Base-by-base conservation (phyloP, 30 jellyfish, hydroid and myxozoan species). In the Catostylus mosaicus region DNA sequence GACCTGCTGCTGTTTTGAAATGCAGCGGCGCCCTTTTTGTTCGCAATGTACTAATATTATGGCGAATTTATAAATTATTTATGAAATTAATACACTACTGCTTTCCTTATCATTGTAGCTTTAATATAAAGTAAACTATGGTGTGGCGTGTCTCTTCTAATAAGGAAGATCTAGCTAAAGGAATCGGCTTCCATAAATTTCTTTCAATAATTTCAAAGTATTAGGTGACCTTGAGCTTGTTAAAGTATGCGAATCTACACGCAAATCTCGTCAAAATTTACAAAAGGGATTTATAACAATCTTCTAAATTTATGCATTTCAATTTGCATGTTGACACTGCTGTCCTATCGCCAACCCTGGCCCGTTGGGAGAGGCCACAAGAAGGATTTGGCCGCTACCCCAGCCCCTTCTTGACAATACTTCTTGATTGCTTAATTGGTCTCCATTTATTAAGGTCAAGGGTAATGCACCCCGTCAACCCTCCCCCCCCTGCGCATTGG, bases 11-110 rank as follows among this genome's bases (percentile, higher is more conserved):
- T 65, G 54, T 3, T 43, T 26, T 37, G 24, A 65, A 6, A 43
- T 30, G 11, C 12, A 56, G 26, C 77, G 77, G 77, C 77, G 77
- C 77, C 77, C 56, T 65, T 31, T 31, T 31, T 27, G 33, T 43
- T 65, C 26, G 7, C 19, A 6, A 43, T 65, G 20, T 65, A 65
- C 77, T 26, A 11, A 65, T n/a, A 65, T 16, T 5, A 50, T 26
- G 54, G 31, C 31, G 77, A 31, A 4, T 31, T 16, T 65, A 65
- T 65, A 56, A 27, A 65, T 65, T 8, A 65, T 65, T 52, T 23
- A 31, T 31, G 77, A 30, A 22, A 65, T 33, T 1, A 23, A 43
- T 30, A 65, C 2, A 50, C n/a, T 22, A 33, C 77, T 11, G 3
- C 56, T 5, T 11, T 65, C 20, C 29, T 26, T 23, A 23, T 30